Conservation (phyloP, 2,888 invertebrate species). For the Caenorhabditis panamensis region DNA sequence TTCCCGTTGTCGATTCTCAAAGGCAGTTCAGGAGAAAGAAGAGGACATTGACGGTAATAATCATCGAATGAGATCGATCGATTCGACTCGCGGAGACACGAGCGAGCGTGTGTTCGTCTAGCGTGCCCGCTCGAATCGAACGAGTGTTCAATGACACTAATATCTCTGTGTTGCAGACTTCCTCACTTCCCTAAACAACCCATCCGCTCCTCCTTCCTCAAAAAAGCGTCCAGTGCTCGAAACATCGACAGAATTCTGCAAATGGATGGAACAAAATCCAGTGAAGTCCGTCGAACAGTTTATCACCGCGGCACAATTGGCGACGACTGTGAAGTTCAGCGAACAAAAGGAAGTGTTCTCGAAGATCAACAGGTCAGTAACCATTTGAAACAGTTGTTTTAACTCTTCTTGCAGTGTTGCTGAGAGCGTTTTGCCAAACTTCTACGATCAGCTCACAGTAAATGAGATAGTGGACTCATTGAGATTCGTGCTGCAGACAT, state of each 20-base stretch:
- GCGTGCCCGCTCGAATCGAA: no score
- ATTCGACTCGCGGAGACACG: no score
- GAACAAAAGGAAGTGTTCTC: conserved; percentile 34
- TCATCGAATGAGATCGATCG: no score
- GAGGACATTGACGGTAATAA: background rate
- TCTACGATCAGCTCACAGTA: background rate
- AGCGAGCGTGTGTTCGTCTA: no score
- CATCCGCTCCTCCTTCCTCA: no score
- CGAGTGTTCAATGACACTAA: no score
- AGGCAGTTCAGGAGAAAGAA: conserved; percentile 1
- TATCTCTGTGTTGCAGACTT: no score
- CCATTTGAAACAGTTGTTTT: background rate
- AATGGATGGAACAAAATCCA: conserved; percentile 41
- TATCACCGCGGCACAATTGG: conserved; percentile 27
- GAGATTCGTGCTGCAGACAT: conserved; percentile 32
- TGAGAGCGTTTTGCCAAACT: background rate
- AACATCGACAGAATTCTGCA: conserved; percentile 29
- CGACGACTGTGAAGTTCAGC: conserved; percentile 5
- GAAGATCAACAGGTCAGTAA: conserved; percentile 3
- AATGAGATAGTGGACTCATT: conserved; percentile 2
- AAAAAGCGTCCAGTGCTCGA: conserved; percentile 15
- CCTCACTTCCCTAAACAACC: no score
- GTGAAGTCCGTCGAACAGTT: conserved; percentile 22
- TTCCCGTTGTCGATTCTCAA: conserved; percentile 7
- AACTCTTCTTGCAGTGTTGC: background rate